Percentiles rank a stretch among this genome's conserved stretches.
Evolutionary conservation across 2,888 invertebrate species (phyloP).

Genomic region (Tetragonula carbonaria): DNA sequence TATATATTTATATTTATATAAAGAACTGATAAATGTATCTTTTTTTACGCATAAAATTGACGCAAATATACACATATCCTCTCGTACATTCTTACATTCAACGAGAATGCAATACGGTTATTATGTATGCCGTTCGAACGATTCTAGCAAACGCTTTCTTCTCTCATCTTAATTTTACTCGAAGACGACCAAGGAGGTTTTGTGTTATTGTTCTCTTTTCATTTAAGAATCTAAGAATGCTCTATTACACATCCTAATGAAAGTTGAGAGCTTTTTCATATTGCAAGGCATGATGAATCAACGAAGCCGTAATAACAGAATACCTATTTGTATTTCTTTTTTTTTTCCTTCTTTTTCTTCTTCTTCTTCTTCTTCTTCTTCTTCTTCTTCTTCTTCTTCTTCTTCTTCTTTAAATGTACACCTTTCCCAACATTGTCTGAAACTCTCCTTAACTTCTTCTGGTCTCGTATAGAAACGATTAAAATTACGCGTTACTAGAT

Average conservation of each 20-base stretch:
- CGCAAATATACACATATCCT: constrained; percentile 44
- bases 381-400: too few relatives aligned
- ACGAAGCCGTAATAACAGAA: constrained; percentile 61
- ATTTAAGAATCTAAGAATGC: constrained; percentile 42
- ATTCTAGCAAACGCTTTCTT: constrained; percentile 18
- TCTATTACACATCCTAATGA: constrained; percentile 43
- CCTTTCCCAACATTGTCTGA: constrained; percentile 29
- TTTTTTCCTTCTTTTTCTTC: too few relatives aligned
- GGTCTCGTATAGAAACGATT: constrained; percentile 25
- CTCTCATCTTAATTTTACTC: constrained; percentile 36
- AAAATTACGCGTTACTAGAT: constrained; percentile 47
- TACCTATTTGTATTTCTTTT: constrained; percentile 44
- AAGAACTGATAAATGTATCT: constrained; percentile 47
- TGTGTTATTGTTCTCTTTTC: constrained; percentile 7
- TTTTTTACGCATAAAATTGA: constrained; percentile 48
- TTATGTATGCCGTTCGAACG: neutral
- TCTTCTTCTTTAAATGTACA: constrained; percentile 27
- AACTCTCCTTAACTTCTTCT: constrained; percentile 15
- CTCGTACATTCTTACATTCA: constrained; percentile 20
- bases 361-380: neutral
- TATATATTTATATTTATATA: constrained; percentile 28
- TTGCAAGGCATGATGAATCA: constrained; percentile 63
- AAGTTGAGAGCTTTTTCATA: constrained; percentile 63
- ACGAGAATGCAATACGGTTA: constrained; percentile 43
- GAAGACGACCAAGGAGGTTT: constrained; percentile 66